Base-by-base conservation (phyloP, 2,888 invertebrate genomes). In the Drosophila acutilabella region DNA sequence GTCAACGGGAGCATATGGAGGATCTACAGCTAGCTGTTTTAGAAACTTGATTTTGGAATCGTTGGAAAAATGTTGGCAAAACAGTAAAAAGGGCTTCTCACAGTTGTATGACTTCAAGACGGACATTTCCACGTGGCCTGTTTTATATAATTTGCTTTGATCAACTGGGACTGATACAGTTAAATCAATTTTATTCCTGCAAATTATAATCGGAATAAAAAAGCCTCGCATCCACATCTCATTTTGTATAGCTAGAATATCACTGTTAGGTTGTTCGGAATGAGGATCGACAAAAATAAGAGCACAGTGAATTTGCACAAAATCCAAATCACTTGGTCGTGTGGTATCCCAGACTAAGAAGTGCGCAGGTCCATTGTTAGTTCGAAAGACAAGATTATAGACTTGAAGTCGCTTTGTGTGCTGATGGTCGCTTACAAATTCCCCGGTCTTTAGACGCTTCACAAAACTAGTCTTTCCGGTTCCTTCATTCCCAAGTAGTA, bases 381-480 rank as follows among this genome's bases (percentile, higher is more conserved):
- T 54, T n/a, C 14, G 4, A 16, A 54, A 54, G 5, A 16, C 13
- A 5, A 42, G 2, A n/a, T n/a, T 13, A 42, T 18, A 30, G 8
- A 23, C n/a, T 1, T 2, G 5, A 40, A n/a, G 10, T 13, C 14
- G 1, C 13, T 2, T 1, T 2, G 41, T 52, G n/a, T 11, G 1
- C 1, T 7, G 1, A 44, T 36, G 10, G 7, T 44, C 0, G 13
- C 16, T 4, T 2, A 36, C 33, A 18, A 44, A 44, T 3, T 33
- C 18, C 0, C 44, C 54, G 8, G 44, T 44, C 16, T 33, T 18
- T 4, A 18, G 54, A n/a, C 18, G 44, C 26, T 20, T 44, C 33
- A 30, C 7, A 7, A 44, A 44, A 36, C 18, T 44, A 7, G 54
- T 44, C n/a, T 54, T 54, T 16, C 54, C 44, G 14, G 44, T 30